Base-by-base conservation (phyloP, 2,113 vertebrate genomes). In the Barnardius zonarius region DNA sequence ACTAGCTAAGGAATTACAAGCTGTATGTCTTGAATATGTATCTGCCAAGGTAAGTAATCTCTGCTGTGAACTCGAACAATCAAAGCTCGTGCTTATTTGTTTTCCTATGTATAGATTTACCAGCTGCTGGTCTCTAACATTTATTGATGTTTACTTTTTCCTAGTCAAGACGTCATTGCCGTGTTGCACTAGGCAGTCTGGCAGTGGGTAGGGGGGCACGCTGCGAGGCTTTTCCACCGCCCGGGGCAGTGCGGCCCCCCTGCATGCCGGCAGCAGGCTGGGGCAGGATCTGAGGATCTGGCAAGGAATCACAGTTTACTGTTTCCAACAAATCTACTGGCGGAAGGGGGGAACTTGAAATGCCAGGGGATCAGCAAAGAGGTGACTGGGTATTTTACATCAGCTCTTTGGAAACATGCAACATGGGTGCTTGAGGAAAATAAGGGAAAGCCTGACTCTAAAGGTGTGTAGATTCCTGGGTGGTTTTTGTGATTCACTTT, bases 31-130 rank as follows among this genome's bases (percentile, higher is more conserved):
- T 93, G 61, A 90, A 72, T 70, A 59, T 89, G 74, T 74, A 88
- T 95, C 84, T 98, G 96, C 96, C 97, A 98, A 98, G 93, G 95
- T 96, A 97, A 97, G 95, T 95, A 95, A 97, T 87, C 94, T 97
- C 96, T 68, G 91, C 94, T 96, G 93, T 43, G 95, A 96, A 86
- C 81, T 82, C 39, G 78, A 92, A 74, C 95, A 87, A 91, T 95
- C 95, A 73, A 77, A 95, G 84, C 95, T 84, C 17, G 2, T 1
- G 41, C 70, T 82, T 94, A 93, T 97, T 97, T 96, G 94, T 97
- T 97, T 97, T 97, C 96, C 93, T 95, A 95, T 12, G 85, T 97
- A 97, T 91, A 92, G 87, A 94, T 97, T 96, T 96, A 91, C 94
- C 95, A 97, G 93, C 92, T 96, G 92, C 92, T 93, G 90, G 35